Conservation (phyloP, 2,888 invertebrate species). For the Spilosoma lubricipeda region DNA sequence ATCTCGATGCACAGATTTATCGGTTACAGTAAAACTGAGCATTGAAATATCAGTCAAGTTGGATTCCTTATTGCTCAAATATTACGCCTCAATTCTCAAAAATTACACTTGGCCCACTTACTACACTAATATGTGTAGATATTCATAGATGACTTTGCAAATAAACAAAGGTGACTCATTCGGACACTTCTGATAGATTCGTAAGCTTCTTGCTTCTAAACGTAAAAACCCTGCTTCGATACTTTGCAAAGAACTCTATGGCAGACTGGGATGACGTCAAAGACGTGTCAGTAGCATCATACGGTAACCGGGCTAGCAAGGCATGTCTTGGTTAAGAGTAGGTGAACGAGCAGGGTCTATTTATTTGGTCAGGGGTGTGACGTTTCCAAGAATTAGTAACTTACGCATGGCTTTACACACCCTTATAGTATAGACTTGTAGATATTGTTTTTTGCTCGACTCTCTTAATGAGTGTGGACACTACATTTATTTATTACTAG, state of each 20-base stretch:
- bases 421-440: too few relatives aligned
- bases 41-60: not conserved
- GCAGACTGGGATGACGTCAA: conserved; percentile 51
- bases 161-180: not conserved
- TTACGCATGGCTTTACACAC: conserved; percentile 41
- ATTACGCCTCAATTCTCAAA: not conserved
- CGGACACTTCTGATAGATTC: conserved; percentile 44
- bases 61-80: not conserved
- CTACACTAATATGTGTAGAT: not conserved
- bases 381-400: conserved; percentile 46
- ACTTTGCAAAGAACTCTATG: conserved; percentile 34
- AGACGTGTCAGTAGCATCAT: conserved; percentile 22
- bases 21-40: not conserved
- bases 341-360: conserved; percentile 12
- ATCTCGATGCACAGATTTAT: not conserved
- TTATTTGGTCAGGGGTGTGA: conserved; percentile 26
- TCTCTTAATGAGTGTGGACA: too few relatives aligned
- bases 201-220: conserved; percentile 25
- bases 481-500: too few relatives aligned
- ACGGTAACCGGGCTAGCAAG: conserved; percentile 39
- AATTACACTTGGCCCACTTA: not conserved
- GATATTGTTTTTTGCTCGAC: too few relatives aligned
- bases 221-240: conserved; percentile 55
- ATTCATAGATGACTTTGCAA: not conserved
- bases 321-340: conserved; percentile 16